Conservation (phyloP, 2,888 invertebrate genomes). For the Lottia scabra region DNA sequence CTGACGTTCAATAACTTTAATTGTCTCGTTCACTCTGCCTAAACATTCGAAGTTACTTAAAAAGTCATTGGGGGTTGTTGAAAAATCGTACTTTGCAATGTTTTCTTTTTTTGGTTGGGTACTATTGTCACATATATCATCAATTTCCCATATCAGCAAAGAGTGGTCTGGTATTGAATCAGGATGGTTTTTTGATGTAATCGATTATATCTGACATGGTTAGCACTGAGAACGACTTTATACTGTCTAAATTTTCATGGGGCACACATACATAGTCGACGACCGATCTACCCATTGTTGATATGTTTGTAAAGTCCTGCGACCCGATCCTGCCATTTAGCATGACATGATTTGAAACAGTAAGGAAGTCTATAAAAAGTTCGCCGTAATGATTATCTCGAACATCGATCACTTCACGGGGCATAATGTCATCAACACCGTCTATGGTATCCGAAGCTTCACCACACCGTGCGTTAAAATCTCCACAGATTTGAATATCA, state of each 20-base stretch:
- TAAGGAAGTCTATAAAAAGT: background rate
- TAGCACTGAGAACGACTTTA: background rate
- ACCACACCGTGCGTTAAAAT: slow-evolving; percentile 5
- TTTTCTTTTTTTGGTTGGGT: background rate
- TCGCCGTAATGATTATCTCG: background rate
- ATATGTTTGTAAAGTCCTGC: background rate
- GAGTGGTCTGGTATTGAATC: background rate
- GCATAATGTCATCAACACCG: background rate
- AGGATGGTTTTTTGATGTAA: background rate
- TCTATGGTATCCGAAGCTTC: background rate
- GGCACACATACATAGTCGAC: background rate
- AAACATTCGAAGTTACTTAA: background rate
- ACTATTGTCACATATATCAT: background rate
- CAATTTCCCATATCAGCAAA: background rate
- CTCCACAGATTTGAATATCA: slow-evolving; percentile 2
- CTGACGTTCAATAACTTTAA: background rate
- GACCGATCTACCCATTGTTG: background rate
- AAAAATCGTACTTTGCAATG: background rate
- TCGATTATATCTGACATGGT: background rate
- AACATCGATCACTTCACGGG: background rate
- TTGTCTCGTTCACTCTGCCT: background rate
- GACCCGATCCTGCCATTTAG: background rate
- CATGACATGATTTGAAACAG: slow-evolving; percentile 1
- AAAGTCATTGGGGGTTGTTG: background rate
- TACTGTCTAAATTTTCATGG: background rate